Evolutionary conservation across 2,797 vertebrate genomes (phyloP), one percentile per base, ranked within the genome.

Genomic region (Cirrhinus molitorella): DNA sequence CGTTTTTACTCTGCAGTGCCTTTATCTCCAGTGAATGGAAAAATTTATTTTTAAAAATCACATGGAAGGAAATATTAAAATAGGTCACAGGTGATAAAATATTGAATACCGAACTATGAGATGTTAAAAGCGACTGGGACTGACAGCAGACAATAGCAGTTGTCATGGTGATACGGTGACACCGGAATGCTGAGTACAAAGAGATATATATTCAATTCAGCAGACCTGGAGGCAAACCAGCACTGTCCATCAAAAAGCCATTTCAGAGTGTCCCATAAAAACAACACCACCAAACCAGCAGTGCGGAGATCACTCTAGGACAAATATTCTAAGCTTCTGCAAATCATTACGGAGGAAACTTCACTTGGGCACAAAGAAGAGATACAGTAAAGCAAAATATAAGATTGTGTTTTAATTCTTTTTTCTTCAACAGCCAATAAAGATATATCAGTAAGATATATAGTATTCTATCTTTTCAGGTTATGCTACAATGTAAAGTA

Each of bases 111-210:
- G 2, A 47, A 76, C 34, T n/a, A 76, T 34, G 49, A 68, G 49
- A 67, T 74, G 68, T 81, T 40, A 17, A 51, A 79, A 74, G 57
- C 4, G 1, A 63, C 14, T 10, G n/a, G 21, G 28, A 74, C 43
- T 49, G 21, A 74, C 72, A 31, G 72, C 63, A 83, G 63, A 83
- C 61, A 83, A 77, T 19, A 45, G 51, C 37, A 67, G 73, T 83
- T 55, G 81, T 76, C 81, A 83, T 83, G 63, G 79, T 40, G n/a
- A 80, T 70, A 57, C 13, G 51, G 47, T 45, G 73, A 83, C 77
- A 65, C 3, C 0, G 4, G 71, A 77, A 66, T 75, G 28, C 66
- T 23, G 66, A 80, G 71, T 47, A 80, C 25, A 17, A n/a, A 34
- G 5, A 19, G 76, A 13, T 13, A 63, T 74, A 55, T 23, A 67